Evolutionary conservation across 2,113 vertebrate genomes (phyloP).

Genomic region (Grammomys dolichurus): DNA sequence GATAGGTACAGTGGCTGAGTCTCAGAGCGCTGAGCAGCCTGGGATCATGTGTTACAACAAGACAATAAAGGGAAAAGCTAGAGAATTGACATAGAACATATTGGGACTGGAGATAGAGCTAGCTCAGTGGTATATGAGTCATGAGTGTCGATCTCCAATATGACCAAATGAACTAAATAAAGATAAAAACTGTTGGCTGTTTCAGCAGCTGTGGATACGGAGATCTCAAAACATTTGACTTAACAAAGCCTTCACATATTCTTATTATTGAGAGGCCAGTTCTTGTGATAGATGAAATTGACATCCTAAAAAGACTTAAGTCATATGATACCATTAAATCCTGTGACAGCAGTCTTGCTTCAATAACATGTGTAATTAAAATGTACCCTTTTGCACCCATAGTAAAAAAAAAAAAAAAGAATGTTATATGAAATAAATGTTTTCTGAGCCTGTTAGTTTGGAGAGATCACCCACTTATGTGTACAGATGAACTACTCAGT

Average conservation of each 20-base stretch:
- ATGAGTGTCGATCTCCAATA: not conserved
- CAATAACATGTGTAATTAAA: slow-evolving; percentile 39
- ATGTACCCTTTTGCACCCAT: not conserved
- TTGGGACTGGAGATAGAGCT: not conserved
- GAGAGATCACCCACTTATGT: not conserved
- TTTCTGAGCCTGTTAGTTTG: not conserved
- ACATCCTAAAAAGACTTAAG: not conserved
- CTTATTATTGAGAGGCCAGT: not conserved
- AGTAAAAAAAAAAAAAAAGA: not conserved
- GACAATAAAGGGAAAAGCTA: not conserved
- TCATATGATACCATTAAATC: not conserved
- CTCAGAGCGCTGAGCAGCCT: not conserved
- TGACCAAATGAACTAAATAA: not conserved
- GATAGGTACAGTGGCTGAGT: not conserved
- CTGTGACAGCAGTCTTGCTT: slow-evolving; percentile 22
- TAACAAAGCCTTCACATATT: not conserved
- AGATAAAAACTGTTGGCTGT: not conserved
- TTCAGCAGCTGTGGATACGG: not conserved
- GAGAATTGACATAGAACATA: not conserved
- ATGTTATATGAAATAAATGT: not conserved
- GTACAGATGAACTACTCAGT: not conserved
- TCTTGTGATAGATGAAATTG: not conserved
- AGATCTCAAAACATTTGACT: slow-evolving; percentile 12
- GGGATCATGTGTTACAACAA: not conserved
- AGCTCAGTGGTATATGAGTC: no score